Base-by-base conservation (phyloP, 2,797 vertebrate genomes). In the Selene dorsalis region DNA sequence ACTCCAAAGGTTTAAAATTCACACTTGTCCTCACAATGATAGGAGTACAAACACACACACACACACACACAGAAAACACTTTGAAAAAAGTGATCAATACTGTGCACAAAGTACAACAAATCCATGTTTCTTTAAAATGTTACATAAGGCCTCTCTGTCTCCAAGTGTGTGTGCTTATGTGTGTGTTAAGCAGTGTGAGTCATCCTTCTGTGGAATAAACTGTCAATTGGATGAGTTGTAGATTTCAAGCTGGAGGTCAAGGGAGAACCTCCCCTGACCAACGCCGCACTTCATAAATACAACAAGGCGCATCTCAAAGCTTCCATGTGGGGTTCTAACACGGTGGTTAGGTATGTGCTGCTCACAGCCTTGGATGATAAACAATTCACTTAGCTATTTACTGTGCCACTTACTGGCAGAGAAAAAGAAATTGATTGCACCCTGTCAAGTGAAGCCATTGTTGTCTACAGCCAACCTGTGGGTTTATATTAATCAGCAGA, bases 211-310 rank as follows among this genome's bases (percentile, higher is more conserved):
- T 61, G 79, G 84, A 74, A 63, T 72, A 72, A 71, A 82, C 65
- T 84, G 76, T 75, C 78, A 84, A 67, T 73, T 79, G 68, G 22
- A 64, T 57, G 80, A 84, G 76, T 50, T 57, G 66, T 74, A 74
- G 68, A 60, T 72, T 79, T 69, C 71, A 41, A 71, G 30, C 26
- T 11, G 56, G 32, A 69, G 70, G 76, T 73, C 59, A 53, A 73
- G 32, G 38, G 41, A 88, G 14, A 77, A 7, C 22, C 11, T 56
- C 52, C 30, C 11, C 10, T 41, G 67, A 69, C 76, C 69, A 65
- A 69, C 32, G n/a, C 45, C 48, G 59, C 56, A 32, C 56, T 38
- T 17, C 30, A n/a, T 38, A 32, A 50, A 63, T 6, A 57, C 53
- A 50, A 66, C 65, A 64, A 28, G 6, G 67, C 0, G 1, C 3